Evolutionary conservation across 1,140 invertebrate genomes (phyloP).

Genomic region (Dermatophagoides farinae): DNA sequence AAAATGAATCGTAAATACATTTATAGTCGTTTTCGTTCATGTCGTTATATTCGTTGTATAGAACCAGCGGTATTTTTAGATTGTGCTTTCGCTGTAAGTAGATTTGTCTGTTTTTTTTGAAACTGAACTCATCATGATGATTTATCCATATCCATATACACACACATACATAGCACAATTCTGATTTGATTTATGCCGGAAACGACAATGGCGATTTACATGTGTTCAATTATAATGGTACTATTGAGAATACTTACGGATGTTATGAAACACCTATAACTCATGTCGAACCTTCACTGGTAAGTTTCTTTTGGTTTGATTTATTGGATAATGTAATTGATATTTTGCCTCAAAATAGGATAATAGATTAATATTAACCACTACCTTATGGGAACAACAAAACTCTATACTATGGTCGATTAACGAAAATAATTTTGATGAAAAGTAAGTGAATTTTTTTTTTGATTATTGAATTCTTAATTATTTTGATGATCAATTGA

Average conservation of each 20-base stretch:
- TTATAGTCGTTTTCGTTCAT: constrained; percentile 71
- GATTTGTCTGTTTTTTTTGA: neutral
- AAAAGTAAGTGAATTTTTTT: constrained; percentile 5
- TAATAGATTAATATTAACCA: constrained; percentile 59
- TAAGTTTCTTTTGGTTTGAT: neutral
- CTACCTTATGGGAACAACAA: constrained; percentile 56
- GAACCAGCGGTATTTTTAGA: constrained; percentile 55
- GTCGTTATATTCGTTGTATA: constrained; percentile 43
- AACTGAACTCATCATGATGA: neutral
- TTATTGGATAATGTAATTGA: too few relatives aligned
- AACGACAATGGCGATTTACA: constrained; percentile 69
- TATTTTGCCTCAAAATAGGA: constrained; percentile 29
- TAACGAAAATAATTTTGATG: constrained; percentile 15
- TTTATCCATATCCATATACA: neutral
- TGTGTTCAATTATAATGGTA: constrained; percentile 55
- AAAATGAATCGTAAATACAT: constrained; percentile 55
- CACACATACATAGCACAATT: constrained; percentile 29
- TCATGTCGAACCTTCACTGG: constrained; percentile 41
- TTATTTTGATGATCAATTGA: neutral
- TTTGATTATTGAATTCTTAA: neutral
- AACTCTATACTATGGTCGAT: constrained; percentile 58
- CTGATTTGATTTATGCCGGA: constrained; percentile 58
- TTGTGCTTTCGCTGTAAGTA: constrained; percentile 46
- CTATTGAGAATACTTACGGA: constrained; percentile 46
- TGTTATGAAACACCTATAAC: constrained; percentile 66